Percentiles rank a stretch among this genome's conserved stretches.
These are phyloP conservation scores for Plotosus lineatus DNA, from an alignment of 2,113 vertebrate genomes.

Conservation along the genomic window DNA sequence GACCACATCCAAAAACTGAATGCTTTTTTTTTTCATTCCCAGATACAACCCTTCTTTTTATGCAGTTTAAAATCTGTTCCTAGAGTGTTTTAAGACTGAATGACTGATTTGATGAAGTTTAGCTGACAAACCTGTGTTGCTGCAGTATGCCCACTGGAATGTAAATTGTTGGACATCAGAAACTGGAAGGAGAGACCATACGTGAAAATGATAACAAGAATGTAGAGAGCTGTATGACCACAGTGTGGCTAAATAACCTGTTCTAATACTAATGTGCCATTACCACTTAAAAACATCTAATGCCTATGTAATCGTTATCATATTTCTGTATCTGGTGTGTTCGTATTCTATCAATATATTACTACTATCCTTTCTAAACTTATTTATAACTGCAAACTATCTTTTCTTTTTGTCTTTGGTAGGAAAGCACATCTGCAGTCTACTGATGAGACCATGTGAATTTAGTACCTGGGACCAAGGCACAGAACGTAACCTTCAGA, in stretches of 20 bases:
- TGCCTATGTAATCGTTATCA: no score
- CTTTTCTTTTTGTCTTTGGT: no score
- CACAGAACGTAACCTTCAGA: constrained; percentile 58
- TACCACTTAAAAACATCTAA: no score
- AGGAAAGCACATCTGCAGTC: constrained; percentile 72
- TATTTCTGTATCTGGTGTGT: no score
- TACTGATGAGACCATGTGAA: constrained; percentile 70
- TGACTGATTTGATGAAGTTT: not conserved
- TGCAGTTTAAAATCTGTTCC: not conserved
- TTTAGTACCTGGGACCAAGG: constrained; percentile 53
- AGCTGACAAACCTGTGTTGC: constrained; percentile 2
- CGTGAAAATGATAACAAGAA: constrained; percentile 76
- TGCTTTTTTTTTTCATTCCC: no score
- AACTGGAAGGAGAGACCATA: constrained; percentile 72
- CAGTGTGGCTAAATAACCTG: constrained; percentile 81
- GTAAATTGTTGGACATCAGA: constrained; percentile 74
- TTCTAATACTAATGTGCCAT: not conserved
- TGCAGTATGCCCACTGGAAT: constrained; percentile 80
- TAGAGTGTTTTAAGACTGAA: not conserved
- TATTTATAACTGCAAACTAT: no score
- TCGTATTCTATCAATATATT: no score
- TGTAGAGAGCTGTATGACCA: constrained; percentile 71
- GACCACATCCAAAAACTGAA: no score
- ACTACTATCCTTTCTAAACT: no score
- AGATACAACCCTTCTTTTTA: no score